Evolutionary conservation across 2,888 invertebrate genomes (phyloP).

Genomic region (Xylocampa areola): DNA sequence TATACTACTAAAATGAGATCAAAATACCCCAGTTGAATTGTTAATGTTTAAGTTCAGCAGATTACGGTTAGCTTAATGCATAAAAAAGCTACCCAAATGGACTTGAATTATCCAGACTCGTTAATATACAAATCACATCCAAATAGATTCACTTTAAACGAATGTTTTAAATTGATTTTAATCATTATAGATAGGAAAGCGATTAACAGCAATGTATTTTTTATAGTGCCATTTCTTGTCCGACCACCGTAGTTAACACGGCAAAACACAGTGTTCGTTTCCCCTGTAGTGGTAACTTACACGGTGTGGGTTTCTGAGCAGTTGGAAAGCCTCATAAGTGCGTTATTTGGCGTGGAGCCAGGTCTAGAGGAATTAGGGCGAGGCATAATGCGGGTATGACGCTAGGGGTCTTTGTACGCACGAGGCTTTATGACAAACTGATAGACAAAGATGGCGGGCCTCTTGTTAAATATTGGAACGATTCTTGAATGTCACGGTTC

Average conservation of each 20-base stretch:
- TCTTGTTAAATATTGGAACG: conserved; percentile 45
- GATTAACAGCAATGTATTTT: no score
- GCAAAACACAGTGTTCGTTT: conserved; percentile 23
- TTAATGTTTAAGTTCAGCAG: conserved; percentile 7
- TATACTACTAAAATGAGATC: neutral
- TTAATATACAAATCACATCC: conserved; percentile 25
- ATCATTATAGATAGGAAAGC: neutral
- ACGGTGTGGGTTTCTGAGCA: conserved; percentile 24
- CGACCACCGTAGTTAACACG: conserved; percentile 9
- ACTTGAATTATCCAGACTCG: conserved; percentile 6
- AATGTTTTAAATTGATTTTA: neutral
- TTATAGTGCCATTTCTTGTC: conserved; percentile 14
- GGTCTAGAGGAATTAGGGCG: conserved; percentile 61
- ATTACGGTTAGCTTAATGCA: neutral
- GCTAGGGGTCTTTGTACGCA: conserved; percentile 53
- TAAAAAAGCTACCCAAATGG: conserved; percentile 3
- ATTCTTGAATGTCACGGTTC: conserved; percentile 28
- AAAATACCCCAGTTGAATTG: neutral
- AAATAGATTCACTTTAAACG: neutral
- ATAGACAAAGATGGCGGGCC: conserved; percentile 40
- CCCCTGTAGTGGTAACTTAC: conserved; percentile 16
- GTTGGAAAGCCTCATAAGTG: conserved; percentile 41
- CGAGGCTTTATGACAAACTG: conserved; percentile 38
- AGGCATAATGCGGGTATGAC: conserved; percentile 68
- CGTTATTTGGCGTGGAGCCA: conserved; percentile 64